Percentiles rank a stretch among this genome's conserved stretches.
Conservation (phyloP, 2,797 vertebrate species). For the Cynopterus sphinx region DNA sequence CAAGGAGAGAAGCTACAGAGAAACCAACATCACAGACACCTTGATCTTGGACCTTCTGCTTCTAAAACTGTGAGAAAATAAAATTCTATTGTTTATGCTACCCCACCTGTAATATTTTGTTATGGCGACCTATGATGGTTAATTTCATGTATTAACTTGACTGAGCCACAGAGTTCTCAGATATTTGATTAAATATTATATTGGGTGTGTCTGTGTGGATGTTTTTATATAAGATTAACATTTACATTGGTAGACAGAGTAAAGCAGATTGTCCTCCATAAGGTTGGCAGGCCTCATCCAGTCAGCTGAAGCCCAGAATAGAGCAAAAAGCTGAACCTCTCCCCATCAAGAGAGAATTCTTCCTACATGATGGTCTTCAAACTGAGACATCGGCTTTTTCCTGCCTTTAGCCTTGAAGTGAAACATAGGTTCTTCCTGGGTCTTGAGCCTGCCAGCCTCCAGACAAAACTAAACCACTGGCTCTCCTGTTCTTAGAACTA, state of each 20-base stretch:
- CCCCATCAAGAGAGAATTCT: neutral
- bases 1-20: neutral
- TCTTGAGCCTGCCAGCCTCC: neutral
- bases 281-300: neutral
- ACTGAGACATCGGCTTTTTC: neutral
- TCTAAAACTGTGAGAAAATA: neutral
- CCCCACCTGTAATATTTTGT: neutral
- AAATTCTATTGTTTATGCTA: neutral
- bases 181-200: neutral
- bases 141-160: neutral
- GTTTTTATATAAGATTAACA: neutral
- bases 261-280: neutral
- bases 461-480: neutral
- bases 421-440: neutral
- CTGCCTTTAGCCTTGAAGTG: neutral
- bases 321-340: neutral
- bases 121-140: neutral
- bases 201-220: neutral
- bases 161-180: neutral
- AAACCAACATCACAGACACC: neutral
- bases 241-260: neutral
- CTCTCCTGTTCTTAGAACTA: neutral
- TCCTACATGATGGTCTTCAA: neutral
- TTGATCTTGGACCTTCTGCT: neutral
- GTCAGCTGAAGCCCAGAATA: neutral